Conservation (phyloP, 2,888 invertebrate species). For the Pseudococcus jackbeardsleyi region DNA sequence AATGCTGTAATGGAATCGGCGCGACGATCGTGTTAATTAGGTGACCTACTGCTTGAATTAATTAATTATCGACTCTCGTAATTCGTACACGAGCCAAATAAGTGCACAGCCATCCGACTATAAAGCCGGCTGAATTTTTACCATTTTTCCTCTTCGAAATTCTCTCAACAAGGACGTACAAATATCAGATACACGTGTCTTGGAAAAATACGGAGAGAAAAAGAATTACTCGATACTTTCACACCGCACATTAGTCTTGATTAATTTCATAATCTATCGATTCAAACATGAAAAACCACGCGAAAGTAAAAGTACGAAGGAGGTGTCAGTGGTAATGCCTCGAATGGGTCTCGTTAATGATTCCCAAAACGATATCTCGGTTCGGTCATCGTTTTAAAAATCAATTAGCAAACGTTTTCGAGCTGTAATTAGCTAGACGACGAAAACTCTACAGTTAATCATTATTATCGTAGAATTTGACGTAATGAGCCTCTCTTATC, state of each 20-base stretch:
- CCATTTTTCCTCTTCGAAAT: neutral
- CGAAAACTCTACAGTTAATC: neutral
- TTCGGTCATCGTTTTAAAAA: constrained; percentile 10
- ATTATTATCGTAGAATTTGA: neutral
- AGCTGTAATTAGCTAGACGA: neutral
- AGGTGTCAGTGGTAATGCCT: neutral
- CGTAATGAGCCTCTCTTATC: neutral
- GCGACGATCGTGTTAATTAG: constrained; percentile 43
- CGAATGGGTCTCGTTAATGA: neutral
- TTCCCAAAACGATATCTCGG: neutral
- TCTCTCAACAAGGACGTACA: neutral
- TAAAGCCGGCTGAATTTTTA: neutral
- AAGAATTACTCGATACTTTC: neutral
- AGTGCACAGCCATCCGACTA: neutral
- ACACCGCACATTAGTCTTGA: neutral
- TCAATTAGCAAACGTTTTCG: neutral
- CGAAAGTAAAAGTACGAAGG: neutral
- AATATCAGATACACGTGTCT: neutral
- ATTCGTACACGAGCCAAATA: constrained; percentile 10
- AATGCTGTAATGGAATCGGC: neutral
- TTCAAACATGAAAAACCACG: neutral
- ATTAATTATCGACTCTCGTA: constrained; percentile 7
- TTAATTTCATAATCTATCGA: constrained; percentile 30
- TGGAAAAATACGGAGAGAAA: neutral
- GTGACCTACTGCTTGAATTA: constrained; percentile 50